These are phyloP conservation scores for honey bee (Apis mellifera) DNA, from an alignment of 1,140 invertebrate species.

Conservation along the genomic window Amel_HAv3.1 CM009938.2:5180001-5180500, in stretches of 20 bases:
- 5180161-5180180: neutral
- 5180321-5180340: too few species aligned
- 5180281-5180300: too few species aligned
- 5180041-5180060: neutral
- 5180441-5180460: too few species aligned
- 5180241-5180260: neutral
- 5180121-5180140: neutral
- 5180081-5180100: slow-evolving; percentile 1
- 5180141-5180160: neutral
- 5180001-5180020: neutral
- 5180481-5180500: neutral
- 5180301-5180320: too few species aligned
- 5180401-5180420: too few species aligned
- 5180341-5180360: too few species aligned
- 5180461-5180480: too few species aligned
- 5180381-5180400: too few species aligned
- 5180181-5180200: neutral
- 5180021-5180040: too few species aligned
- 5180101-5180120: neutral
- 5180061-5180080: neutral
- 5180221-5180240: neutral
- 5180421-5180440: too few species aligned
- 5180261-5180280: neutral
- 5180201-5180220: neutral
- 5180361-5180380: too few species aligned